Percentiles rank a stretch among this genome's conserved stretches.
phyloP scores from a whole-genome alignment of 2,888 invertebrate genomes.

The Mimas tiliae region DNA sequence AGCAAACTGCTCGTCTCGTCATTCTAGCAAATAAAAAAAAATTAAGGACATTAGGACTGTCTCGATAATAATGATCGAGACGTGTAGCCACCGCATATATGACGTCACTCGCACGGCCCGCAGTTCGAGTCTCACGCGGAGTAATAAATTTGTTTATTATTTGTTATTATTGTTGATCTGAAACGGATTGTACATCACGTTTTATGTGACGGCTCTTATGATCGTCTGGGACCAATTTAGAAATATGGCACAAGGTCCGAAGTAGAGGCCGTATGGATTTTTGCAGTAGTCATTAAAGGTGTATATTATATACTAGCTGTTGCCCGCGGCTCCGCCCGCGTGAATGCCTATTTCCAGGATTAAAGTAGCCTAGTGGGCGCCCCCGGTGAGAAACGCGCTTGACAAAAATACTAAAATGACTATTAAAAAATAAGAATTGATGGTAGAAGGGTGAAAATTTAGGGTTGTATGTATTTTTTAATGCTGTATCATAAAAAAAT shows the following conservation, averaged over 20 bases:
- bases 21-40: too few relatives aligned
- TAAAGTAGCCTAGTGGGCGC: too few relatives aligned
- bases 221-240: slow-evolving; percentile 2
- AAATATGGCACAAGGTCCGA: not conserved
- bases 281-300: not conserved
- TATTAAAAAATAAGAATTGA: too few relatives aligned
- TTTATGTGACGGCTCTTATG: not conserved
- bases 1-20: too few relatives aligned
- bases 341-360: too few relatives aligned
- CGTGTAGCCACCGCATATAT: not conserved
- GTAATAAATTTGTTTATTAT: slow-evolving; percentile 13
- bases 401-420: too few relatives aligned
- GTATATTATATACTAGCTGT: not conserved
- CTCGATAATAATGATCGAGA: not conserved
- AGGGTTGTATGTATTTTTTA: too few relatives aligned
- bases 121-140: not conserved
- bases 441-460: too few relatives aligned
- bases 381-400: too few relatives aligned
- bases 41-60: not conserved
- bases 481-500: too few relatives aligned
- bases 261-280: not conserved
- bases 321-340: too few relatives aligned
- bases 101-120: not conserved
- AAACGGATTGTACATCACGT: not conserved
- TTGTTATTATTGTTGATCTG: slow-evolving; percentile 15